A percentile compares a stretch with the other conserved stretches of the same genome.
These are phyloP conservation scores for Nephrotoma flavescens DNA, from an alignment of 2,888 invertebrate species.

Conservation along the genomic window DNA sequence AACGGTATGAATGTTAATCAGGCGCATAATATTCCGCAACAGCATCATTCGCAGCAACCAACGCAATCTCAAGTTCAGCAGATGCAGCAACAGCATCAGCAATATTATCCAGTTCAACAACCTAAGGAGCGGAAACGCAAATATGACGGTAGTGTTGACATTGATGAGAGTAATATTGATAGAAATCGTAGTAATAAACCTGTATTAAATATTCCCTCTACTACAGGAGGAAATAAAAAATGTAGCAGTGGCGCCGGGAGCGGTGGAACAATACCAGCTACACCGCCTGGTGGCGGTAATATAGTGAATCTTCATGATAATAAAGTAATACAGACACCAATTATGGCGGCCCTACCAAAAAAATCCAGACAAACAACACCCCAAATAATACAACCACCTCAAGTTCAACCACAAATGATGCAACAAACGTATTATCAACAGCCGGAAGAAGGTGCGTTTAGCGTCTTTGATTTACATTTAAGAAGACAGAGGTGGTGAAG, in stretches of 20 bases:
- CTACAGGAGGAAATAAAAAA: constrained; percentile 27
- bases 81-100: constrained; percentile 24
- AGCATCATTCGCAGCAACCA: constrained; percentile 12
- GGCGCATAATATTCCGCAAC: constrained; percentile 33
- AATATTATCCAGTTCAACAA: constrained; percentile 7
- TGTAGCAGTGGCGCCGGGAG: constrained; percentile 31
- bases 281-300: not conserved
- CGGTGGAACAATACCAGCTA: constrained; percentile 17
- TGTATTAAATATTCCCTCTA: constrained; percentile 37
- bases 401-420: constrained; percentile 19
- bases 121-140: constrained; percentile 14
- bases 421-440: constrained; percentile 37
- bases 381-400: constrained; percentile 4
- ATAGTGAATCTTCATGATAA: not conserved
- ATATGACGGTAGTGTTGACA: constrained; percentile 12
- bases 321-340: constrained; percentile 1
- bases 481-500: constrained; percentile 44
- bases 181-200: constrained; percentile 34
- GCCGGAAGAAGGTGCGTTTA: constrained; percentile 44
- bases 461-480: constrained; percentile 42
- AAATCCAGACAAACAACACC: not conserved
- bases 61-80: constrained; percentile 15
- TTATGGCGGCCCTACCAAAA: not conserved
- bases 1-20: constrained; percentile 14
- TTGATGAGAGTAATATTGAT: constrained; percentile 17